Conservation (phyloP, 1,140 invertebrate genomes). For the Pristionchus pacificus region DNA sequence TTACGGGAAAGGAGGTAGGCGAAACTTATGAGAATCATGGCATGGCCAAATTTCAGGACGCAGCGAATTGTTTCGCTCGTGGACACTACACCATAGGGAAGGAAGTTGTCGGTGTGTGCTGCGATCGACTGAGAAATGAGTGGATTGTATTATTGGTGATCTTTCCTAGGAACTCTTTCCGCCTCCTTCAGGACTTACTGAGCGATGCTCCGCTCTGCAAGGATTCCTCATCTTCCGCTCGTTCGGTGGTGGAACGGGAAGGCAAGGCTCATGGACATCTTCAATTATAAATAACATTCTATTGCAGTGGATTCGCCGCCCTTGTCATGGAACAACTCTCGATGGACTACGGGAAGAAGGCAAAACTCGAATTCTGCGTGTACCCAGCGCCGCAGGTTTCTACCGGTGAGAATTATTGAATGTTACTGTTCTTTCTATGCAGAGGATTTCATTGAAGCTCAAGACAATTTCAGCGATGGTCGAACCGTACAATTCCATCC, state of each 20-base stretch:
- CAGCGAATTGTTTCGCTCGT: constrained; percentile 77
- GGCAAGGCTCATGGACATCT: neutral
- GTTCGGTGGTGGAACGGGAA: constrained; percentile 79
- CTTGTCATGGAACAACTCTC: constrained; percentile 79
- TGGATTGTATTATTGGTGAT: constrained; percentile 58
- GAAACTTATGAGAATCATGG: constrained; percentile 74
- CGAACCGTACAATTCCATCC: constrained; percentile 59
- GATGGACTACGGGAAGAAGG: constrained; percentile 80
- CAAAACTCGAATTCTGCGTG: constrained; percentile 78
- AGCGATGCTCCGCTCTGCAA: constrained; percentile 77
- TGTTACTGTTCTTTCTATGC: neutral
- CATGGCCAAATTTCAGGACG: constrained; percentile 64
- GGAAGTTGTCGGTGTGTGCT: constrained; percentile 77
- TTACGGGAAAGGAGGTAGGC: constrained; percentile 73
- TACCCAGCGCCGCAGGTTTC: constrained; percentile 76
- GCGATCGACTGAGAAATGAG: constrained; percentile 74
- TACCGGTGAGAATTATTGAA: constrained; percentile 23
- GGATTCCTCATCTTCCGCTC: constrained; percentile 83
- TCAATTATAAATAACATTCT: neutral
- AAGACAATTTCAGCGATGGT: constrained; percentile 43
- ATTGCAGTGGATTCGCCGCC: constrained; percentile 74
- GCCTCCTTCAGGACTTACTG: constrained; percentile 60
- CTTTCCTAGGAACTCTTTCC: neutral
- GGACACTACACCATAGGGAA: constrained; percentile 85
- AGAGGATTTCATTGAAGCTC: neutral